Evolutionary conservation across 2,888 invertebrate genomes (phyloP).

Genomic region (Thereva unica): DNA sequence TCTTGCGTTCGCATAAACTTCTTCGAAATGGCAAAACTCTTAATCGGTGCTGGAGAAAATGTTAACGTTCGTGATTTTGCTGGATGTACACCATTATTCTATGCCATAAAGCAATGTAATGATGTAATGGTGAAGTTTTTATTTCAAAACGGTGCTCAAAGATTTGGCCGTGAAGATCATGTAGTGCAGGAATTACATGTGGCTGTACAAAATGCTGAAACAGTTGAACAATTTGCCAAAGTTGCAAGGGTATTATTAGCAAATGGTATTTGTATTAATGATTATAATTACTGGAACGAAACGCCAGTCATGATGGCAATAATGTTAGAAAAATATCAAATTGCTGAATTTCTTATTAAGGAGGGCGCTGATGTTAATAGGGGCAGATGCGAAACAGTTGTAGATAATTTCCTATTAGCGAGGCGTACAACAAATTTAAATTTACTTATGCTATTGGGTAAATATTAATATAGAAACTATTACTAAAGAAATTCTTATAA

Average conservation of each 20-base stretch:
- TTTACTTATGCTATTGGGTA: slow-evolving; percentile 51
- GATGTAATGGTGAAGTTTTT: slow-evolving; percentile 64
- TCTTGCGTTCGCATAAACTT: slow-evolving; percentile 68
- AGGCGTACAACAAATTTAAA: slow-evolving; percentile 45
- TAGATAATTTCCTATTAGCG: slow-evolving; percentile 49
- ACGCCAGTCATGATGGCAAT: slow-evolving; percentile 70
- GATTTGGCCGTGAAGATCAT: slow-evolving; percentile 65
- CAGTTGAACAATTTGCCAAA: slow-evolving; percentile 46
- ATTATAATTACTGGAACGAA: slow-evolving; percentile 68
- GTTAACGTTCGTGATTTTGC: slow-evolving; percentile 49
- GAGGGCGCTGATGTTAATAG: slow-evolving; percentile 54
- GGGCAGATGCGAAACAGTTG: slow-evolving; percentile 49
- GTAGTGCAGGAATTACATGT: slow-evolving; percentile 48
- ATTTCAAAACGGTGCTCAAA: slow-evolving; percentile 64
- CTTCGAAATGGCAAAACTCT: slow-evolving; percentile 53
- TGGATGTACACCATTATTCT: slow-evolving; percentile 72
- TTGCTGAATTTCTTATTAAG: slow-evolving; percentile 53
- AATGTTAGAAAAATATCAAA: slow-evolving; percentile 50
- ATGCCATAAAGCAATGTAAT: slow-evolving; percentile 71
- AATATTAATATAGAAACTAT: slow-evolving; percentile 38
- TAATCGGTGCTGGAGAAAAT: slow-evolving; percentile 51
- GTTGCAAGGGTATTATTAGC: slow-evolving; percentile 52
- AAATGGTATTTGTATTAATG: slow-evolving; percentile 65
- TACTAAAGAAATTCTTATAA: not conserved
- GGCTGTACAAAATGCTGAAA: slow-evolving; percentile 51